These are phyloP conservation scores for Hypanus sabinus DNA, from an alignment of 2,113 vertebrate species.

Conservation along the genomic window DNA sequence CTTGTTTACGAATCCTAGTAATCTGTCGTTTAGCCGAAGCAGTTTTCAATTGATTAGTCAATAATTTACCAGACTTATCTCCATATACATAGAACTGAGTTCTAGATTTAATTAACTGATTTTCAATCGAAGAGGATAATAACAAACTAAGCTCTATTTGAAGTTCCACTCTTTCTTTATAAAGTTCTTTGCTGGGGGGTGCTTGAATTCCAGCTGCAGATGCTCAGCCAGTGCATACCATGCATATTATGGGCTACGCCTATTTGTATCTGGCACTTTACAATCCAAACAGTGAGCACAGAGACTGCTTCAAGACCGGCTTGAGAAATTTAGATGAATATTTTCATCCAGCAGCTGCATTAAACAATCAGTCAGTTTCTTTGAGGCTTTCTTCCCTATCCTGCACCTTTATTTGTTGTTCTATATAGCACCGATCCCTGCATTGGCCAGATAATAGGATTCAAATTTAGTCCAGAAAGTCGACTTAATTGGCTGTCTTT, in stretches of 20 bases:
- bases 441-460: not conserved
- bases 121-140: no score
- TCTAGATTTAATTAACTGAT: no score
- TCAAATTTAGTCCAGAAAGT: not conserved
- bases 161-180: no score
- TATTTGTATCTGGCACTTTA: not conserved
- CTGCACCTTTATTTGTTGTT: not conserved
- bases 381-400: not conserved
- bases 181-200: no score
- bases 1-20: no score
- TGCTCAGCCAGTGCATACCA: not conserved
- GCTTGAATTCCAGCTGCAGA: not conserved
- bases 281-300: not conserved
- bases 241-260: not conserved
- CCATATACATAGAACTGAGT: no score
- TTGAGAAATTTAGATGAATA: not conserved
- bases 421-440: not conserved
- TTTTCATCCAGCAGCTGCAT: not conserved
- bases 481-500: not conserved
- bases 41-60: no score
- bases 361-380: no score
- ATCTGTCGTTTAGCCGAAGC: no score
- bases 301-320: not conserved
- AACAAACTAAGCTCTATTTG: no score
- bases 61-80: no score